Conservation (phyloP, 2,888 invertebrate genomes). For the Yponomeuta evonymella region DNA sequence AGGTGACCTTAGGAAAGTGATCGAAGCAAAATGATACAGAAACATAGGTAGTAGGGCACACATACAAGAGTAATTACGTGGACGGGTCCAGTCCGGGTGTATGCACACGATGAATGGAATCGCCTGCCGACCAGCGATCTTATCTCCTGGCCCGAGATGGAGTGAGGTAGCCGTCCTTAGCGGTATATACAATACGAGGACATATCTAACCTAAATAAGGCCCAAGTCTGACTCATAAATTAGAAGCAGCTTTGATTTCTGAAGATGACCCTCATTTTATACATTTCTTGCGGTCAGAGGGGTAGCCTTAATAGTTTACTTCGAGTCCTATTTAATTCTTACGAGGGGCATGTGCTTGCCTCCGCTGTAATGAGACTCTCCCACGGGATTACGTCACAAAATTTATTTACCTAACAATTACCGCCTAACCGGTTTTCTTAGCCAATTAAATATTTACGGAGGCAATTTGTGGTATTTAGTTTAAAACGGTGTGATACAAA, state of each 20-base stretch:
- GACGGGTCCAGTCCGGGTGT: constrained; percentile 40
- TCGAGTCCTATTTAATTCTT: constrained; percentile 60
- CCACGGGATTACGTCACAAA: constrained; percentile 26
- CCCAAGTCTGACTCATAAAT: constrained; percentile 66
- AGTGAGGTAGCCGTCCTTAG: constrained; percentile 60
- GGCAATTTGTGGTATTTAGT: constrained; percentile 64
- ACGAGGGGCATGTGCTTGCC: constrained; percentile 53
- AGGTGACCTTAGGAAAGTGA: background rate
- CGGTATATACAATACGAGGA: constrained; percentile 60
- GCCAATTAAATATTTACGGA: constrained; percentile 64
- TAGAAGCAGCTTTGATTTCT: constrained; percentile 68
- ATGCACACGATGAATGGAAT: constrained; percentile 66
- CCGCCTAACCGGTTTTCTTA: constrained; percentile 59
- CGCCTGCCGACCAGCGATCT: constrained; percentile 67
- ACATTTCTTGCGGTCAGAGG: constrained; percentile 48
- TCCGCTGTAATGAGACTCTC: constrained; percentile 6
- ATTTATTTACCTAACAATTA: constrained; percentile 41
- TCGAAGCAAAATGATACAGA: background rate
- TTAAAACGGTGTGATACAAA: constrained; percentile 51
- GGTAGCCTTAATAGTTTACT: constrained; percentile 60
- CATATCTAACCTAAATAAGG: constrained; percentile 60
- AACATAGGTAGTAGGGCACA: background rate
- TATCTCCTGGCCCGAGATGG: constrained; percentile 56
- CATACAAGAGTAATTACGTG: constrained; percentile 49
- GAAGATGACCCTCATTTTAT: constrained; percentile 59